Evolutionary conservation across 2,797 vertebrate species (phyloP), one percentile per base, ranked within the genome.

Genomic region (Sylvilagus floridanus): DNA sequence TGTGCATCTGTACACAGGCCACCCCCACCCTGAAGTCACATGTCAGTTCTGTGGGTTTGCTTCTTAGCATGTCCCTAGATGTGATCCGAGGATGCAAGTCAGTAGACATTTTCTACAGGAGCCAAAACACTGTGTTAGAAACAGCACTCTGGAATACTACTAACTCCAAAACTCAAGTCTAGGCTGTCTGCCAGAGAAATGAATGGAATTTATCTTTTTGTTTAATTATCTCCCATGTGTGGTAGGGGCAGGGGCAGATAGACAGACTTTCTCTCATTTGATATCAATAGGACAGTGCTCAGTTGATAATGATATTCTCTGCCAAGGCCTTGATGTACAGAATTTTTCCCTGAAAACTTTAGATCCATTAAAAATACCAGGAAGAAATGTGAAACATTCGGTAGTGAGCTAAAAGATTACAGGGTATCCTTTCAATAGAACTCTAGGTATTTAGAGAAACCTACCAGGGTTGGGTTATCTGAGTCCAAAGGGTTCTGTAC

Each of bases 301-400:
- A 69, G 13, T n/a, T 62, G 30, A 35, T 42, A 3, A 68, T 63
- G 54, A n/a, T 26, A 77, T 73, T 92, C 1, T 50, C 57, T 90
- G 71, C 16, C 62, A 88, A 32, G 30, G 19, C 83, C 63, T 88
- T 47, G 4, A 4, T 76, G 35, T 60, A 84, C 42, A 73, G 30
- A 94, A 72, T 65, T 90, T 93, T 85, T 75, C 32, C 42, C 57
- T 68, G 22, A 2, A 72, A 65, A 73, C 68, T 75, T 93, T 84
- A 86, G 93, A 75, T 79, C n/a, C n/a, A 57, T 47, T 90, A 79
- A 93, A 65, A 91, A 87, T 62, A 13, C 13, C 7, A 82, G 68
- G 60, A 92, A 84, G 50, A 93, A 92, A 13, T 86, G 52, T 83
- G 32, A 87, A 84, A n/a, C 85, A 4, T 10, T 79, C 69, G 85